Conservation (phyloP, 2,888 invertebrate genomes). For the Malthinus seriepunctatus region DNA sequence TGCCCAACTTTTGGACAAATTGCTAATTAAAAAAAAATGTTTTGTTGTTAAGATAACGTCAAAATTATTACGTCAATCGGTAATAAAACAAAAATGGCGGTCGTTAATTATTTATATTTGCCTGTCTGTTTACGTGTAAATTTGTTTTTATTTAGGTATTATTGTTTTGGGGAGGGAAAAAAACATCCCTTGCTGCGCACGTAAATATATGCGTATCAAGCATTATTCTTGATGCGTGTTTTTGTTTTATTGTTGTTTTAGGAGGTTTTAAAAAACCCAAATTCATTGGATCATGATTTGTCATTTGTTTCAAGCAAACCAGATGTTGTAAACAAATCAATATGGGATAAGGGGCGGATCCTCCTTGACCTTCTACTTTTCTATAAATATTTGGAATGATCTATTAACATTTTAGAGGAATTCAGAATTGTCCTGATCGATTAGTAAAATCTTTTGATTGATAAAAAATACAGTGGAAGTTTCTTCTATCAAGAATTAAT, state of each 20-base stretch:
- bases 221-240: background rate
- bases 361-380: slow-evolving; percentile 5
- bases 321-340: slow-evolving; percentile 15
- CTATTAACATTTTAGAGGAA: background rate
- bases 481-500: too few species aligned
- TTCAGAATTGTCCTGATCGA: background rate
- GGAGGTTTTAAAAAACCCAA: background rate
- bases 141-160: too few species aligned
- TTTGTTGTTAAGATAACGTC: background rate
- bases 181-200: background rate
- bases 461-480: background rate
- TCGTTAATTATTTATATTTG: background rate
- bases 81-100: slow-evolving; percentile 3
- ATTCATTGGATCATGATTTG: background rate
- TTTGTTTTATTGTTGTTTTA: too few species aligned
- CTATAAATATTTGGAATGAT: slow-evolving; percentile 3
- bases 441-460: background rate
- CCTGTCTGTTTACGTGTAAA: too few species aligned
- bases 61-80: background rate
- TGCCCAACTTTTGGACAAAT: background rate
- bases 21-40: background rate
- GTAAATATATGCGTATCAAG: background rate
- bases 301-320: slow-evolving; percentile 2
- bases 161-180: too few species aligned
- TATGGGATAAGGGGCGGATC: slow-evolving; percentile 14